Evolutionary conservation across 1,140 invertebrate genomes (phyloP), one percentile per base, ranked within the genome.

Genomic region (Cotesia vestalis): DNA sequence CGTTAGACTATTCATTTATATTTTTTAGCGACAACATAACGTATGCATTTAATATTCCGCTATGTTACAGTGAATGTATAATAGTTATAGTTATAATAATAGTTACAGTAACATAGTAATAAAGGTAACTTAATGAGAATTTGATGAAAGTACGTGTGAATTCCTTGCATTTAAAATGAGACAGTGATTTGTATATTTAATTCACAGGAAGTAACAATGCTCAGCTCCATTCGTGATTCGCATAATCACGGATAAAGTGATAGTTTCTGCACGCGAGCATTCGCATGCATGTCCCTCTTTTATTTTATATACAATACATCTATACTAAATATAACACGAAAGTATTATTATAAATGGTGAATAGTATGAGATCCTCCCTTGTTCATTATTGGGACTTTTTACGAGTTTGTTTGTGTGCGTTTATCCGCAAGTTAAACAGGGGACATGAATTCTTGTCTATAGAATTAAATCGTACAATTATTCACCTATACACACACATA

Each of bases 221-320:
- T 59, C 57, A 20, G 3, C 6, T 17, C 17, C 27, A 27, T 59
- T 20, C 57, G 57, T 59, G 57, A 59, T 59, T 59, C 57, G 57
- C 57, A 59, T 59, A 59, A 59, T 59, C 57, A 59, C 17, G 57
- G 4, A 5, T 59, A 59, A 59, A 59, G 57, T 59, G 57, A 59
- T 59, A 59, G 57, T 27, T 59, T 59, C 5, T 59, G 20, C 57
- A 59, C 27, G 57, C 57, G 57, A 59, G 57, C 20, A 17, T 27
- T 20, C n/a, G 17, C 20, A 27, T 59, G 57, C 57, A 27, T 59
- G 57, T 34, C 20, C 57, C 9, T 20, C 17, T 20, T 59, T 59
- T 55, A 5, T 12, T 55, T 55, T 55, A 12, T 59, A 14, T 55
- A 55, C 53, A 17, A 55, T 55, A 3, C n/a, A 55, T 55, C 3